Evolutionary conservation across 2,113 vertebrate species (phyloP).

Genomic region (Ptilonorhynchus violaceus): DNA sequence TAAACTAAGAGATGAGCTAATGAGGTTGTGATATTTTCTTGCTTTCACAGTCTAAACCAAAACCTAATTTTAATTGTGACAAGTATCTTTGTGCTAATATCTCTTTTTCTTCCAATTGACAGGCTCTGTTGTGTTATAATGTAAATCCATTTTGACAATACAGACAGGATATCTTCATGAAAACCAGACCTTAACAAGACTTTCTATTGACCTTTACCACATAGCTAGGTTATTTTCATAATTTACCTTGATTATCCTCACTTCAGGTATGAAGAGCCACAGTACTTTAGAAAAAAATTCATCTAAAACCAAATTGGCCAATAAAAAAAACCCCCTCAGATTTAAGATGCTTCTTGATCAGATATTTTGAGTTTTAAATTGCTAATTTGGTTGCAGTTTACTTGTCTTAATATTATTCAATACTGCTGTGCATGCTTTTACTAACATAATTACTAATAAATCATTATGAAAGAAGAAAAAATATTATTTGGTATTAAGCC

Average conservation of each 20-base stretch:
- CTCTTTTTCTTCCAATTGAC: constrained; percentile 4
- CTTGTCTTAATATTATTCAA: not conserved
- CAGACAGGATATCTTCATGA: not conserved
- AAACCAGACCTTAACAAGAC: constrained; percentile 6
- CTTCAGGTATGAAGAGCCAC: not conserved
- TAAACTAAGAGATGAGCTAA: not conserved
- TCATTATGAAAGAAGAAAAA: not conserved
- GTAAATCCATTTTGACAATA: constrained; percentile 36
- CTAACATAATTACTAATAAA: not conserved
- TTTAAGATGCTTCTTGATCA: not conserved
- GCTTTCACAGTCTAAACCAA: not conserved
- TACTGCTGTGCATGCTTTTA: not conserved
- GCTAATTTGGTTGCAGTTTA: not conserved
- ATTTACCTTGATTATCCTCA: constrained; percentile 12
- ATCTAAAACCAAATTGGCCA: not conserved
- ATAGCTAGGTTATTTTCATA: not conserved
- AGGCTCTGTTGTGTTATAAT: not conserved
- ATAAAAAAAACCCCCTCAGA: not conserved
- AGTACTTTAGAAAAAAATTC: not conserved
- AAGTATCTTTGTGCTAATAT: not conserved
- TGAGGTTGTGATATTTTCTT: not conserved
- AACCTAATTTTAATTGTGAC: not conserved
- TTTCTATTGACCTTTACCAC: constrained; percentile 17
- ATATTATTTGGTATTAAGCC: not conserved
- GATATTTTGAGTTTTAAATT: not conserved